These are phyloP conservation scores for Dasypogon diadema DNA, from an alignment of 2,888 invertebrate species.

Conservation along the genomic window DNA sequence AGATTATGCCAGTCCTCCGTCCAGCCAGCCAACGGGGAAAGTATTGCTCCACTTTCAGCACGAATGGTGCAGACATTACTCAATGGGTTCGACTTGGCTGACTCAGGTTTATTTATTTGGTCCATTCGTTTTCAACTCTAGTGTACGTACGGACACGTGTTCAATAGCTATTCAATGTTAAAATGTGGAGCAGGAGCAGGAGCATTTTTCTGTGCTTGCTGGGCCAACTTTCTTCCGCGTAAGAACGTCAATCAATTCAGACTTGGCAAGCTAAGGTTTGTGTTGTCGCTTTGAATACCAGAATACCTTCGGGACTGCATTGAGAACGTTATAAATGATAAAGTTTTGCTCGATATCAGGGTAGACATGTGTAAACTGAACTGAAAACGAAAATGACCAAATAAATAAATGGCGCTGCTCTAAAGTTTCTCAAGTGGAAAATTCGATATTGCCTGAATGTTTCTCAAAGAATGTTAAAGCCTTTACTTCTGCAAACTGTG, in stretches of 20 bases:
- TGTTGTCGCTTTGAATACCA: background rate
- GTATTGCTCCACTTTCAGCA: slow-evolving; percentile 17
- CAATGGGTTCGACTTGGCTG: slow-evolving; percentile 22
- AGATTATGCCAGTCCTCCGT: background rate
- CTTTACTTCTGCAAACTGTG: too few species aligned
- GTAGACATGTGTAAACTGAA: too few species aligned
- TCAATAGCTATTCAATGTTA: background rate
- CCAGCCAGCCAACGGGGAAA: background rate
- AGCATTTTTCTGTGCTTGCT: background rate
- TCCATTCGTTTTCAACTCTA: slow-evolving; percentile 24
- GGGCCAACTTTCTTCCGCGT: background rate
- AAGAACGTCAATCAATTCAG: background rate
- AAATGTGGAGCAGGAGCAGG: slow-evolving; percentile 3
- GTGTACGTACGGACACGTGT: slow-evolving; percentile 18
- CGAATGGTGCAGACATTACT: slow-evolving; percentile 31
- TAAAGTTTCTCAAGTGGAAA: too few species aligned
- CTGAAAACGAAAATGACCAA: too few species aligned
- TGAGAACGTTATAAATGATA: too few species aligned
- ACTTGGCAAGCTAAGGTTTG: background rate
- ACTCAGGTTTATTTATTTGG: slow-evolving; percentile 29
- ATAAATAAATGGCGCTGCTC: too few species aligned
- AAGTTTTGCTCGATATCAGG: too few species aligned
- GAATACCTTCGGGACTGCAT: background rate
- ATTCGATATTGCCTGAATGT: too few species aligned
- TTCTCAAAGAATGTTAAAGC: too few species aligned